Percentiles rank a stretch among this genome's conserved stretches.
Conservation (phyloP, 2,888 invertebrate genomes). For the Troilus luridus region DNA sequence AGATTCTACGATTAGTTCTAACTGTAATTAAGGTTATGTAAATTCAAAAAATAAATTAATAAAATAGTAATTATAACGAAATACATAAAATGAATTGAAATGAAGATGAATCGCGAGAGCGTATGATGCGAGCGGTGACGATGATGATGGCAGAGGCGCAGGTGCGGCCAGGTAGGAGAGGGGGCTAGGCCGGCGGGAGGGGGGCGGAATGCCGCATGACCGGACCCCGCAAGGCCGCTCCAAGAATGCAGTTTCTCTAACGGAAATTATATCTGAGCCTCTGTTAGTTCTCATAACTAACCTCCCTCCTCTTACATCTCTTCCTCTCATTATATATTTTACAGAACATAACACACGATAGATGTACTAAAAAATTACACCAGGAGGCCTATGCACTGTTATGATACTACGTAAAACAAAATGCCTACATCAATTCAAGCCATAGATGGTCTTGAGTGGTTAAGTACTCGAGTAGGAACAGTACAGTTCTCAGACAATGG, state of each 20-base stretch:
- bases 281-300: slow-evolving; percentile 16
- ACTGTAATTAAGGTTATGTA: no score
- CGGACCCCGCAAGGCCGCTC: slow-evolving; percentile 27
- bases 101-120: not conserved
- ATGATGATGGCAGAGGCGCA: not conserved
- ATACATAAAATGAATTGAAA: no score
- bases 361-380: no score
- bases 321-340: not conserved
- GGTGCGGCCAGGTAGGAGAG: not conserved
- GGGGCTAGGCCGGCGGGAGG: not conserved
- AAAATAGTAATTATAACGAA: no score
- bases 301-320: not conserved
- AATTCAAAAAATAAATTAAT: no score
- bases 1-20: no score
- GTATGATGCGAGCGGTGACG: not conserved
- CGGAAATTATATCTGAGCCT: slow-evolving; percentile 23
- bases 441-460: no score
- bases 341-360: not conserved
- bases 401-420: no score
- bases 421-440: no score
- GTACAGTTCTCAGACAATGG: no score
- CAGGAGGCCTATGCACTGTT: no score
- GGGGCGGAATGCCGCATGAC: slow-evolving; percentile 40
- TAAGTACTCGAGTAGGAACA: no score
- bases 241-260: slow-evolving; percentile 48